These are phyloP conservation scores for Carassius carassius DNA, from an alignment of 2,113 vertebrate species.

Conservation along the genomic window DNA sequence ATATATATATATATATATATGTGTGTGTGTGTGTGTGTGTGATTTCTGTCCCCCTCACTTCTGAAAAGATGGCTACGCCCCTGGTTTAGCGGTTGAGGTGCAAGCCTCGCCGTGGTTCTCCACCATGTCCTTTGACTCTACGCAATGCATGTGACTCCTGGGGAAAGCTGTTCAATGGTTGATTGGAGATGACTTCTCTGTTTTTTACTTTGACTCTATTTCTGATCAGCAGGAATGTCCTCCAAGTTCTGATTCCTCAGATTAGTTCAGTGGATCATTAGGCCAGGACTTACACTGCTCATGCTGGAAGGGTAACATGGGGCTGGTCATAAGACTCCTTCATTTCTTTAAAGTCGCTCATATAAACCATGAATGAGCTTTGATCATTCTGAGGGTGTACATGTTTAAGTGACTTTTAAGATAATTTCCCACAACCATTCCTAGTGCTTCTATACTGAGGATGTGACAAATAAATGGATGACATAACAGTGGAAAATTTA, in stretches of 20 bases:
- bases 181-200: slow-evolving; percentile 6
- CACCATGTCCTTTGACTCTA: not conserved
- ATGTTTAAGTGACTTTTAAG: not conserved
- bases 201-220: not conserved
- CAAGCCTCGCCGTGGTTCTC: no score
- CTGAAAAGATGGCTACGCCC: no score
- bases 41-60: no score
- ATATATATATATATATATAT: no score
- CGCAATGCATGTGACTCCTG: not conserved
- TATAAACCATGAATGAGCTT: not conserved
- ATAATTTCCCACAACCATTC: not conserved
- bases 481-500: not conserved
- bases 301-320: not conserved
- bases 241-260: slow-evolving; percentile 14
- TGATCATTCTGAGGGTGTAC: not conserved
- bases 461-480: not conserved
- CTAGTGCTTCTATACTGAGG: not conserved
- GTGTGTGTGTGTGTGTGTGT: no score
- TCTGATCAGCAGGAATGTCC: slow-evolving; percentile 16
- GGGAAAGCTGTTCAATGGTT: not conserved
- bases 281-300: not conserved
- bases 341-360: not conserved
- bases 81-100: no score
- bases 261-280: slow-evolving; percentile 16
- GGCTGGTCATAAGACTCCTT: slow-evolving; percentile 25